A percentile compares a stretch with the other conserved stretches of the same genome.
Evolutionary conservation across 2,888 invertebrate genomes (phyloP).

Genomic region (Lithodes maja): DNA sequence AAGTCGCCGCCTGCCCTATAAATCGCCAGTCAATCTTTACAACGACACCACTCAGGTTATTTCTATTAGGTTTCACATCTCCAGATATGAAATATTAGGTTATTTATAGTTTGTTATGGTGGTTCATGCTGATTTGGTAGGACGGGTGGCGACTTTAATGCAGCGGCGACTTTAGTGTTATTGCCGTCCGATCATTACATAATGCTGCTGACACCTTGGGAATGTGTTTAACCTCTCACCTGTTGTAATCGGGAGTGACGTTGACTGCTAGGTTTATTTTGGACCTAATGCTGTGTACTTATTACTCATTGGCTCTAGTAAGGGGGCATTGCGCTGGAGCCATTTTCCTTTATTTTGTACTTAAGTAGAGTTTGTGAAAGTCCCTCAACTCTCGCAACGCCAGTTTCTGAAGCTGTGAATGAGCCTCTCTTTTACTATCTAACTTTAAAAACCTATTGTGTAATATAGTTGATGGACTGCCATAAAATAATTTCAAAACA

Average conservation of each 20-base stretch:
- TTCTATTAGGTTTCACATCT: too few relatives aligned
- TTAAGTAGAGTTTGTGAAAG: slow-evolving; percentile 51
- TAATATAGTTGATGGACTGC: slow-evolving; percentile 47
- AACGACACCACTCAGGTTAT: too few relatives aligned
- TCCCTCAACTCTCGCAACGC: slow-evolving; percentile 52
- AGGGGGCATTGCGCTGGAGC: slow-evolving; percentile 58
- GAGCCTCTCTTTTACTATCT: slow-evolving; percentile 18
- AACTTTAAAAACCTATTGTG: slow-evolving; percentile 11
- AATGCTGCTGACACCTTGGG: slow-evolving; percentile 67
- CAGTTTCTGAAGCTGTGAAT: slow-evolving; percentile 30
- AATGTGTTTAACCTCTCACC: slow-evolving; percentile 65
- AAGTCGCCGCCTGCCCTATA: too few relatives aligned
- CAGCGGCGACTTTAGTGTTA: too few relatives aligned
- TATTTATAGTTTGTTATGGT: too few relatives aligned
- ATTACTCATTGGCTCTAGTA: slow-evolving; percentile 64
- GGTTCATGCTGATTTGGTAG: too few relatives aligned
- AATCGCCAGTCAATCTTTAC: too few relatives aligned
- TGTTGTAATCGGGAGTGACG: slow-evolving; percentile 66
- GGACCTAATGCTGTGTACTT: slow-evolving; percentile 67
- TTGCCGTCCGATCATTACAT: slow-evolving; percentile 49
- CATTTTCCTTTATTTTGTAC: slow-evolving; percentile 26
- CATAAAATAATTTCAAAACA: slow-evolving; percentile 47
- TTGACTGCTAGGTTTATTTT: slow-evolving; percentile 70
- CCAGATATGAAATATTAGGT: too few relatives aligned
- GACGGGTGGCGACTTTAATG: too few relatives aligned